Evolutionary conservation across 2,888 invertebrate genomes (phyloP), one percentile per base, ranked within the genome.

Genomic region (Idaea straminata): DNA sequence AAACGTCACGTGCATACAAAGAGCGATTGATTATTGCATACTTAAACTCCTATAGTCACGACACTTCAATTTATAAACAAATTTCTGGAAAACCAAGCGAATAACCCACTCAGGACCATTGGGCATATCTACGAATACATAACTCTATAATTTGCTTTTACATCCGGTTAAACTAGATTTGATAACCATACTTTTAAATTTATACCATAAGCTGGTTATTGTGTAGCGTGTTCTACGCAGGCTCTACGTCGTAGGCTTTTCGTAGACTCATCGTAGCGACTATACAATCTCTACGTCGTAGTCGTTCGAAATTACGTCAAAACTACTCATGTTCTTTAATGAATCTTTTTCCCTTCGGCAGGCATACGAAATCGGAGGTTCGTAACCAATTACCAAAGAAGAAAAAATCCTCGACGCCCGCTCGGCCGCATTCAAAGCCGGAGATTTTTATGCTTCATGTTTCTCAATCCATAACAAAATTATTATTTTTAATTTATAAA

Each of bases 71-170:
- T 89, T 90, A 85, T 88, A 90, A 80, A 81, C 85, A 89, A 91
- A 92, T 13, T 89, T 86, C 84, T 82, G 82, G 71, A 78, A 82
- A 85, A 84, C 85, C 87, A 84, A 84, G 79, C 85, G 83, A 89
- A 88, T 90, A 91, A 90, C 90, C 91, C 92, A 87, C 89, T 74
- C 90, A 90, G 90, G 86, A 87, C 87, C 82, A 86, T 89, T 91
- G 84, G 79, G 82, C 81, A 83, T 81, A 83, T 7, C 36, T 7
- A 36, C 36, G 4, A 25, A 25, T 25, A 25, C 25, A 25, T 10
- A 47, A 47, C 47, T 36, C 10, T 36, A 5, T 36, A 10, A 36
- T 7, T 47, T 47, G 47, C 47, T 25, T 25, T 25, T 25, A 25
- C 25, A 25, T 25, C 25, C 25, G 25, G 25, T 25, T 25, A 25